Percentiles rank a stretch among this genome's conserved stretches.
phyloP scores from a whole-genome alignment of 2,888 invertebrate genomes.

The Ectropis crepuscularia region DNA sequence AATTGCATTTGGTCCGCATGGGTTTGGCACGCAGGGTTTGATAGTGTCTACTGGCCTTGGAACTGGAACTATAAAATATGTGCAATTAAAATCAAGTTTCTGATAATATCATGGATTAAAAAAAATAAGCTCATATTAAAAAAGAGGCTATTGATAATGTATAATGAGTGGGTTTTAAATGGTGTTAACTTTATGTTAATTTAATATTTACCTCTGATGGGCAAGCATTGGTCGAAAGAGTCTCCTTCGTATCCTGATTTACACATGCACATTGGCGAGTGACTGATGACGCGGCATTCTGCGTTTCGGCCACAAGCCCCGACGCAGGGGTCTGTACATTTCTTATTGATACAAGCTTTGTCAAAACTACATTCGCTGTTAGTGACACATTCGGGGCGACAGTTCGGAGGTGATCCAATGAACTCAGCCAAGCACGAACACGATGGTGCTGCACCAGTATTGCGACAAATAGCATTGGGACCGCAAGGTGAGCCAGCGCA shows the following conservation, averaged over 20 bases:
- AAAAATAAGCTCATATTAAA: too few relatives aligned
- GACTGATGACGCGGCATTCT: conserved; percentile 91
- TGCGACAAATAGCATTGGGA: conserved; percentile 89
- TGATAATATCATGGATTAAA: too few relatives aligned
- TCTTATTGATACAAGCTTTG: conserved; percentile 90
- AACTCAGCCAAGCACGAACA: conserved; percentile 90
- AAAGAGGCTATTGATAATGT: too few relatives aligned
- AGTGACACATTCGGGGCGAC: conserved; percentile 92
- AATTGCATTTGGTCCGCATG: conserved; percentile 87
- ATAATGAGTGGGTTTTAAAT: not conserved
- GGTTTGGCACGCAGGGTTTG: conserved; percentile 85
- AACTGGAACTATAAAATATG: conserved; percentile 47
- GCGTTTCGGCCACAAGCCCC: conserved; percentile 92
- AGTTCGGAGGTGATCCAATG: conserved; percentile 90
- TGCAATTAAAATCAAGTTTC: too few relatives aligned
- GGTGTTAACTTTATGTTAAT: not conserved
- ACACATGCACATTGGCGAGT: conserved; percentile 94
- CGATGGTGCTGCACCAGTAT: conserved; percentile 82
- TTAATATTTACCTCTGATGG: conserved; percentile 61
- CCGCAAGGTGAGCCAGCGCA: conserved; percentile 92
- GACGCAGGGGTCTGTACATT: conserved; percentile 92
- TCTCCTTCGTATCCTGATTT: conserved; percentile 89
- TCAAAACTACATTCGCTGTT: conserved; percentile 92
- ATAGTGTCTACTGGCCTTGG: conserved; percentile 53
- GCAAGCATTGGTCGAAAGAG: conserved; percentile 89